Percentiles rank a stretch among this genome's conserved stretches.
These are phyloP conservation scores for Ancistrus triradiatus DNA, from an alignment of 2,113 vertebrate genomes.

Conservation along the genomic window DNA sequence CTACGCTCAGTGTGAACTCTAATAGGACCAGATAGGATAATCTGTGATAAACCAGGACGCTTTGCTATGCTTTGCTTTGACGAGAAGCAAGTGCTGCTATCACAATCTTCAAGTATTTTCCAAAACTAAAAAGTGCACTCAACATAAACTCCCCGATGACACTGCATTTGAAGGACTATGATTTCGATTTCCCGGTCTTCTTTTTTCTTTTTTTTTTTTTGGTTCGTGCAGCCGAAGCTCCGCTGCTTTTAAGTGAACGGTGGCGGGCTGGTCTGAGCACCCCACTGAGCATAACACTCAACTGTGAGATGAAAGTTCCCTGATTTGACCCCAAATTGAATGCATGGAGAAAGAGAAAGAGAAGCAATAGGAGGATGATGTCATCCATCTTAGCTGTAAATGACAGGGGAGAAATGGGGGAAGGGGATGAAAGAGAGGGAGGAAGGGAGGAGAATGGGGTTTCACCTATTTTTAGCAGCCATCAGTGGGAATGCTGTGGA, in stretches of 20 bases:
- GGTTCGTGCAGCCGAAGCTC: not conserved
- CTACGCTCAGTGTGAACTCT: too few species aligned
- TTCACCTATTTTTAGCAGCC: slow-evolving; percentile 35
- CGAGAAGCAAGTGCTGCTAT: too few species aligned
- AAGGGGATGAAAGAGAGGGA: slow-evolving; percentile 31
- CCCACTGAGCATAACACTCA: not conserved
- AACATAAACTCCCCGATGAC: not conserved
- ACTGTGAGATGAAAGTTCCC: not conserved
- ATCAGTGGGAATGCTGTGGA: slow-evolving; percentile 31
- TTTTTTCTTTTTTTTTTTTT: not conserved
- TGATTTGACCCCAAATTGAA: slow-evolving; percentile 14
- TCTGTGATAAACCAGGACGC: too few species aligned
- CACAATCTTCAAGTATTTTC: too few species aligned
- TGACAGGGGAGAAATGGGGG: slow-evolving; percentile 2
- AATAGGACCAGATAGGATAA: too few species aligned
- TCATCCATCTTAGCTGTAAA: slow-evolving; percentile 10
- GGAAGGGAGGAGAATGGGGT: slow-evolving; percentile 30
- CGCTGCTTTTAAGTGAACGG: not conserved
- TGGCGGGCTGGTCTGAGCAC: not conserved
- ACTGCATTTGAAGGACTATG: not conserved
- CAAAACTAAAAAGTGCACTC: too few species aligned
- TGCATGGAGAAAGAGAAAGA: not conserved
- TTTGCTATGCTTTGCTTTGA: too few species aligned
- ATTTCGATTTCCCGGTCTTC: too few species aligned
- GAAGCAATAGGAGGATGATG: not conserved